Percentiles rank a stretch among this genome's conserved stretches.
phyloP scores from a whole-genome alignment of 2,888 invertebrate genomes.

The Folsomia candida region DNA sequence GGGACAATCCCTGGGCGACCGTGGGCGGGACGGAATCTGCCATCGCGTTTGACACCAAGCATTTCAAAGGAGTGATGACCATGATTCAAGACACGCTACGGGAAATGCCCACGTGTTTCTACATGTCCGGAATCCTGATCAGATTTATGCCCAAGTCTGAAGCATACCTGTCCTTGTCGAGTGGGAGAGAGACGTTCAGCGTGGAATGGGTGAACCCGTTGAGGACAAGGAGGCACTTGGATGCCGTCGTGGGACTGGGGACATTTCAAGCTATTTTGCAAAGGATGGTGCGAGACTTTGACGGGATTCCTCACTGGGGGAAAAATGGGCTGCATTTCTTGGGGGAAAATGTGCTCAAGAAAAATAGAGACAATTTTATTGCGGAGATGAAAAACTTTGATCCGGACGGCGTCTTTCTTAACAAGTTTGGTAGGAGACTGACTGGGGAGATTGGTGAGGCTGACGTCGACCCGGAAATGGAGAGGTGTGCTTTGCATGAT shows the following conservation, averaged over 20 bases:
- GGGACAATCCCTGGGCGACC: background rate
- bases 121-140: slow-evolving; percentile 8
- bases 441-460: background rate
- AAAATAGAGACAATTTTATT: background rate
- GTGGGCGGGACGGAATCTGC: background rate
- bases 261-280: slow-evolving; percentile 11
- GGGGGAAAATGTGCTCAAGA: background rate
- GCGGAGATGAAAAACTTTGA: slow-evolving; percentile 1
- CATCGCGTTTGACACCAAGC: slow-evolving; percentile 5
- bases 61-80: background rate
- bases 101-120: background rate
- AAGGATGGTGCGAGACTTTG: background rate
- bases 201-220: slow-evolving; percentile 6
- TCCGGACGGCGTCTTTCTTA: slow-evolving; percentile 4
- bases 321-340: slow-evolving; percentile 3
- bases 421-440: slow-evolving; percentile 8
- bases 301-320: slow-evolving; percentile 14
- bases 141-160: background rate
- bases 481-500: slow-evolving; percentile 4
- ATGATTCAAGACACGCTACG: slow-evolving; percentile 7
- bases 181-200: background rate
- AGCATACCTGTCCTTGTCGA: background rate
- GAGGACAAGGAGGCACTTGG: background rate
- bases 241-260: background rate
- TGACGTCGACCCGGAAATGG: background rate